These are phyloP conservation scores for Balanococcus diminutus DNA, from an alignment of 2,888 invertebrate genomes.

Conservation along the genomic window DNA sequence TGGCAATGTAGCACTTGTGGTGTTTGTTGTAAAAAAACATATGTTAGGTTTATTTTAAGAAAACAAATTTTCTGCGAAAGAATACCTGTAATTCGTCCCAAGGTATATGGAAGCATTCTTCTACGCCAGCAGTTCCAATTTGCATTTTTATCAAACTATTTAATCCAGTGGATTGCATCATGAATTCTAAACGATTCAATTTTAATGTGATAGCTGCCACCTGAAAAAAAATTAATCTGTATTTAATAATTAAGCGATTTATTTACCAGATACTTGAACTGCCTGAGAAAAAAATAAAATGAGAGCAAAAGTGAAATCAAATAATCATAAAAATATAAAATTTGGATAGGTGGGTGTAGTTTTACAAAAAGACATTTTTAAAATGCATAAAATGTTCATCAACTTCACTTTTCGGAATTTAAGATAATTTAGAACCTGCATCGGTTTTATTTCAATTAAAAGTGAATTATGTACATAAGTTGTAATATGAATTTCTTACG, in stretches of 20 bases:
- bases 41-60: background rate
- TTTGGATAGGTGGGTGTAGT: too few species aligned
- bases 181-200: slow-evolving; percentile 75
- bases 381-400: too few species aligned
- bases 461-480: background rate
- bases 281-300: too few species aligned
- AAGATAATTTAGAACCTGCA: too few species aligned
- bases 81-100: slow-evolving; percentile 94
- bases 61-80: slow-evolving; percentile 49
- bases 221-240: slow-evolving; percentile 60
- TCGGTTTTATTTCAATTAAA: background rate
- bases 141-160: slow-evolving; percentile 72
- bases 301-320: too few species aligned
- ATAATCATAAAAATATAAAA: too few species aligned
- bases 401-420: too few species aligned
- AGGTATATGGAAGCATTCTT: slow-evolving; percentile 86
- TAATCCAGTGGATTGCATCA: slow-evolving; percentile 73
- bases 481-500: slow-evolving; percentile 65
- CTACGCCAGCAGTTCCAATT: slow-evolving; percentile 73
- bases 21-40: background rate
- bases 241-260: background rate
- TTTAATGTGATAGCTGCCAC: slow-evolving; percentile 70
- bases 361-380: too few species aligned
- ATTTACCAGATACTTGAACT: too few species aligned
- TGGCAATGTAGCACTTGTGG: background rate